A percentile compares a stretch with the other conserved stretches of the same genome.
Evolutionary conservation across 2,888 invertebrate species (phyloP).

Genomic region (Peribatodes rhomboidaria): DNA sequence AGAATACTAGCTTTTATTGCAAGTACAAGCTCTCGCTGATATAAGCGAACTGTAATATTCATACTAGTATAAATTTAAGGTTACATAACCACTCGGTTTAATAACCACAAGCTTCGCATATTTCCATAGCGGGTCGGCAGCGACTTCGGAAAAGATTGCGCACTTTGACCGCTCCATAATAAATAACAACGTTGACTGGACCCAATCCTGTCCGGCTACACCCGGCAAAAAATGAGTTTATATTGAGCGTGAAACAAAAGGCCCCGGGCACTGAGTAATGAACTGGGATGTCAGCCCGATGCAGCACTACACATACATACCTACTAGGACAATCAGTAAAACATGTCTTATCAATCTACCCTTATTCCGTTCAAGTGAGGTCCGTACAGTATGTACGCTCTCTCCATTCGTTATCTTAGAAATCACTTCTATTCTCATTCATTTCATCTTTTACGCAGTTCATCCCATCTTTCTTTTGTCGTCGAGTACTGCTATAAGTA

Average conservation of each 20-base stretch:
- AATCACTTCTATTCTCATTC: too few relatives aligned
- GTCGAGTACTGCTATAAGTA: too few relatives aligned
- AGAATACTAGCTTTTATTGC: slow-evolving; percentile 5
- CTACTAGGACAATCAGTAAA: background rate
- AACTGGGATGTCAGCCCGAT: slow-evolving; percentile 35
- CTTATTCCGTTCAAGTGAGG: too few relatives aligned
- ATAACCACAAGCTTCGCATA: slow-evolving; percentile 26
- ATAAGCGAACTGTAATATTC: slow-evolving; percentile 1
- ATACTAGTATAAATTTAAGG: slow-evolving; percentile 1
- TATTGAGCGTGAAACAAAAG: slow-evolving; percentile 51
- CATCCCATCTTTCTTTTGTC: too few relatives aligned
- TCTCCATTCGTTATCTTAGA: too few relatives aligned
- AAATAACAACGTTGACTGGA: slow-evolving; percentile 49
- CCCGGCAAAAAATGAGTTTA: slow-evolving; percentile 49
- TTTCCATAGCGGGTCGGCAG: slow-evolving; percentile 21
- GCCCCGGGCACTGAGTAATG: slow-evolving; percentile 46
- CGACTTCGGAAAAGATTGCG: slow-evolving; percentile 34
- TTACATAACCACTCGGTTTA: slow-evolving; percentile 20
- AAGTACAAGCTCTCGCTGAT: background rate
- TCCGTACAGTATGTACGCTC: too few relatives aligned
- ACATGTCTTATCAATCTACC: background rate
- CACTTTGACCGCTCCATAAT: slow-evolving; percentile 43
- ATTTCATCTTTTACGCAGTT: too few relatives aligned
- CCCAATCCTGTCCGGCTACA: slow-evolving; percentile 36
- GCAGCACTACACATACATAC: background rate